Evolutionary conservation across 2,888 invertebrate species (phyloP).

Genomic region (Dynastes tityus): DNA sequence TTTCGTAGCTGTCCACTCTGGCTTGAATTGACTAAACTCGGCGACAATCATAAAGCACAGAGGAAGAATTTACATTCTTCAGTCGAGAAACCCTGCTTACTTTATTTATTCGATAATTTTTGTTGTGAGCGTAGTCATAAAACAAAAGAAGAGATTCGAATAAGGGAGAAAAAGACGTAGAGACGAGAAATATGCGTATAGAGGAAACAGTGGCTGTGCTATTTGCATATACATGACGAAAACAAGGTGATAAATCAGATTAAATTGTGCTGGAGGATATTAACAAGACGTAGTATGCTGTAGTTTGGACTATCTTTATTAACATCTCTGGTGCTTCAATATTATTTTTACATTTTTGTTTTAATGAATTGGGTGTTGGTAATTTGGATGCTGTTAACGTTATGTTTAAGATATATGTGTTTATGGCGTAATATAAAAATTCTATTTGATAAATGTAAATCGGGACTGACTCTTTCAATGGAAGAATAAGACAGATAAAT

Average conservation of each 20-base stretch:
- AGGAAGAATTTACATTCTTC: conserved; percentile 27
- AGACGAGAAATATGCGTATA: conserved; percentile 18
- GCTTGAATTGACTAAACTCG: not conserved
- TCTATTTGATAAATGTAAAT: too few species aligned
- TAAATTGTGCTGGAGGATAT: conserved; percentile 27
- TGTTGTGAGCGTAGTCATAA: conserved; percentile 21
- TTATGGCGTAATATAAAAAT: too few species aligned
- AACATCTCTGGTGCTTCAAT: too few species aligned
- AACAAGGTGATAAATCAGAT: conserved; percentile 37
- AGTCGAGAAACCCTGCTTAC: not conserved
- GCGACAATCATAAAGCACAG: not conserved
- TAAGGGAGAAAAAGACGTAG: too few species aligned
- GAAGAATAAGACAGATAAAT: too few species aligned
- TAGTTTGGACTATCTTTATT: conserved; percentile 9
- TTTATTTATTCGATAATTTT: conserved; percentile 45
- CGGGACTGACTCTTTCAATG: too few species aligned
- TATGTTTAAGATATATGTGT: not conserved
- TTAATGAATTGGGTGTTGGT: conserved; percentile 1
- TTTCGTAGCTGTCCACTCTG: not conserved
- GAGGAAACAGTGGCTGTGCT: not conserved
- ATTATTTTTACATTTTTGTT: conserved; percentile 3
- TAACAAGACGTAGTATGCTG: conserved; percentile 14
- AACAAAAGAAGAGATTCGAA: conserved; percentile 5
- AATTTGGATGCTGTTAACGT: too few species aligned
- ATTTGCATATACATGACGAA: conserved; percentile 38